Conservation (phyloP, 2,888 invertebrate genomes). For the Mimas tiliae region DNA sequence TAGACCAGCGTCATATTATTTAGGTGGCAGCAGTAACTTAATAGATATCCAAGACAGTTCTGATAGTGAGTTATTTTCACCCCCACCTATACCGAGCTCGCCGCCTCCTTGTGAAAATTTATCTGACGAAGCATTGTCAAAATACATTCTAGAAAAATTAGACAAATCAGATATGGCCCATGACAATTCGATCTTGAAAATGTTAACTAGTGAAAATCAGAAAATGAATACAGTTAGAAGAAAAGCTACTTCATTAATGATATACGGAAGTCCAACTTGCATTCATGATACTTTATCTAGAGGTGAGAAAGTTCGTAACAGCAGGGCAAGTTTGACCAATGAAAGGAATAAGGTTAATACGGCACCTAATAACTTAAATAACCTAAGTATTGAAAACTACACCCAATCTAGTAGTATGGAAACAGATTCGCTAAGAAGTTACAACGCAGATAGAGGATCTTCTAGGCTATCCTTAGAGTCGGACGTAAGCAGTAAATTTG, state of each 20-base stretch:
- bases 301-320: slow-evolving; percentile 78
- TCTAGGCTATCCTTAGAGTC: slow-evolving; percentile 78
- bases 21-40: slow-evolving; percentile 88
- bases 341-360: slow-evolving; percentile 65
- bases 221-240: slow-evolving; percentile 74
- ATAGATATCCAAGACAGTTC: slow-evolving; percentile 91
- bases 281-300: slow-evolving; percentile 81
- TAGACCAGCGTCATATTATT: slow-evolving; percentile 94
- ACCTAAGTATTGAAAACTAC: slow-evolving; percentile 65
- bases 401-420: slow-evolving; percentile 69
- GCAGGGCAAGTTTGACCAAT: slow-evolving; percentile 72
- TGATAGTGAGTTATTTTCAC: slow-evolving; percentile 91
- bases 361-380: slow-evolving; percentile 55
- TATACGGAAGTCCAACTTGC: slow-evolving; percentile 79
- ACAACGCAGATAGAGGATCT: slow-evolving; percentile 75
- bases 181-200: slow-evolving; percentile 79
- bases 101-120: slow-evolving; percentile 90
- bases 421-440: slow-evolving; percentile 75
- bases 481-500: slow-evolving; percentile 80
- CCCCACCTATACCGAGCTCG: slow-evolving; percentile 91
- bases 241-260: slow-evolving; percentile 80
- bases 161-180: slow-evolving; percentile 77
- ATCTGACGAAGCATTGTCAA: slow-evolving; percentile 84
- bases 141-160: slow-evolving; percentile 81
- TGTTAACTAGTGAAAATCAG: slow-evolving; percentile 77